These are phyloP conservation scores for Geodia barretti DNA, from an alignment of 37 sponge, comb jelly and placozoan species.

Conservation along the genomic window DNA sequence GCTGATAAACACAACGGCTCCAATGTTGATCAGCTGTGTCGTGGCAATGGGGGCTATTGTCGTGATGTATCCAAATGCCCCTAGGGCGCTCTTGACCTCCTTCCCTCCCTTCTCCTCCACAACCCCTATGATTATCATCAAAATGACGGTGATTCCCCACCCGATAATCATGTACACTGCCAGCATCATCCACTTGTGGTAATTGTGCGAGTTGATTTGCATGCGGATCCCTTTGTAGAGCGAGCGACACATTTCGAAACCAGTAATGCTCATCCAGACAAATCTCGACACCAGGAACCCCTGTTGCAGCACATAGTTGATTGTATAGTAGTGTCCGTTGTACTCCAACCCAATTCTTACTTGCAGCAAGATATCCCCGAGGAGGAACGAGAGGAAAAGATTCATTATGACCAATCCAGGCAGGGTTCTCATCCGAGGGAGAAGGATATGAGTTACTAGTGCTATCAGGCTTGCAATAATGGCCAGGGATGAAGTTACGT, in stretches of 20 bases:
- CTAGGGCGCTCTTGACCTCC: not conserved
- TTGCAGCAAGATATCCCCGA: not conserved
- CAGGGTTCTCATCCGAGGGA: not conserved
- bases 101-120: not conserved
- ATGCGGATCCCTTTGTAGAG: not conserved
- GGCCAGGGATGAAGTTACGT: not conserved
- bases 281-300: not conserved
- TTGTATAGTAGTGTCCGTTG: not conserved
- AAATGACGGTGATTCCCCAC: not conserved
- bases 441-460: not conserved
- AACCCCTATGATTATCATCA: not conserved
- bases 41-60: not conserved
- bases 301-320: not conserved
- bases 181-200: not conserved
- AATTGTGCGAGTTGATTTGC: not conserved
- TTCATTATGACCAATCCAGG: not conserved
- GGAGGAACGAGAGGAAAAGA: not conserved
- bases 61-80: not conserved
- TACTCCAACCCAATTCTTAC: not conserved
- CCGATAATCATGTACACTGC: not conserved
- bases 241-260: not conserved
- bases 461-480: not conserved
- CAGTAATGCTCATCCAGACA: not conserved
- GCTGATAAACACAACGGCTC: not conserved
- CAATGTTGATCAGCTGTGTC: not conserved